Evolutionary conservation across 2,888 invertebrate genomes (phyloP).

Genomic region (Lasius fuliginosus): DNA sequence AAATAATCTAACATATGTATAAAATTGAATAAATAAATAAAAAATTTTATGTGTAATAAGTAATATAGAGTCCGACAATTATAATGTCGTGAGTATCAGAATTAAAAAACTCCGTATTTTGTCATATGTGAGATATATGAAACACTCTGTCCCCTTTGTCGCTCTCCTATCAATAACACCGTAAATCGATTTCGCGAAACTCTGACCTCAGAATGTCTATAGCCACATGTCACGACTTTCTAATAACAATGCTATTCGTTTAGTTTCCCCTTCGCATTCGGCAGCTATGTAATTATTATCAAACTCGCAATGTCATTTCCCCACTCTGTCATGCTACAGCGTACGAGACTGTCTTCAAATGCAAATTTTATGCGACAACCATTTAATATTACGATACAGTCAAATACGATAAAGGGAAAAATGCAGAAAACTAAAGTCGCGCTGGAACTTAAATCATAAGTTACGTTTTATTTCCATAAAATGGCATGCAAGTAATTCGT

Average conservation of each 20-base stretch:
- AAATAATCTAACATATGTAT: background rate
- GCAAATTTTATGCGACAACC: slow-evolving; percentile 19
- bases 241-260: background rate
- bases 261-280: background rate
- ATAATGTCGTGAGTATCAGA: background rate
- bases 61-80: background rate
- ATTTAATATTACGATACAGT: slow-evolving; percentile 5
- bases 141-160: background rate
- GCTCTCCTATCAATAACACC: background rate
- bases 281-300: slow-evolving; percentile 35
- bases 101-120: slow-evolving; percentile 8
- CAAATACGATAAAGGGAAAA: background rate
- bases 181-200: background rate
- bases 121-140: background rate
- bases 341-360: background rate
- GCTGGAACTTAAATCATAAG: background rate
- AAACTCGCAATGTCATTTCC: background rate
- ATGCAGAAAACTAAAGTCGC: background rate
- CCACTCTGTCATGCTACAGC: background rate
- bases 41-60: background rate
- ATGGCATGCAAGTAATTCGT: background rate
- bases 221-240: background rate
- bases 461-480: background rate
- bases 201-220: slow-evolving; percentile 23
- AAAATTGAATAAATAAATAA: background rate